A percentile compares a stretch with the other conserved stretches of the same genome.
These are phyloP conservation scores for Cheilosia soror DNA, from an alignment of 2,888 invertebrate genomes.

Conservation along the genomic window DNA sequence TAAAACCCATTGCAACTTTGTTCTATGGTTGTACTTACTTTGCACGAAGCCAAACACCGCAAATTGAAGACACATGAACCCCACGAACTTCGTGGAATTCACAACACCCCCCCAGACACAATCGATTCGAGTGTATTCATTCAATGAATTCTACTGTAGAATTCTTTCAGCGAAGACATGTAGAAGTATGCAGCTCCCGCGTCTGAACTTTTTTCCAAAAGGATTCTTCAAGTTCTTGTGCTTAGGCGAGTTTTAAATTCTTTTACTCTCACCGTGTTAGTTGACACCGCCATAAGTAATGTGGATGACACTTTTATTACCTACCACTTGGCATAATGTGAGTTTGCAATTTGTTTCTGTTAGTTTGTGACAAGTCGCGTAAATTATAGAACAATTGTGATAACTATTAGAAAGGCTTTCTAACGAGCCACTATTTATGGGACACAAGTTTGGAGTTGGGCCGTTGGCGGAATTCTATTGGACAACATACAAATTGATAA, in stretches of 20 bases:
- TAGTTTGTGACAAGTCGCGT: slow-evolving; percentile 42
- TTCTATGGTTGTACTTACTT: slow-evolving; percentile 1
- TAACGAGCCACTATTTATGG: slow-evolving; percentile 1
- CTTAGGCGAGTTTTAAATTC: slow-evolving; percentile 51
- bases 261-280: slow-evolving; percentile 43
- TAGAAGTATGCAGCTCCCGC: background rate
- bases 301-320: slow-evolving; percentile 64
- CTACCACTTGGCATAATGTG: slow-evolving; percentile 50
- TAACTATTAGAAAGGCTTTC: background rate
- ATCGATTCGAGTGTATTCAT: slow-evolving; percentile 46
- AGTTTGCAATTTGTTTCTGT: slow-evolving; percentile 55
- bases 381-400: slow-evolving; percentile 15
- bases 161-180: background rate
- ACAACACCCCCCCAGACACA: slow-evolving; percentile 37
- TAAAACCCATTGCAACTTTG: background rate
- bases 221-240: slow-evolving; percentile 45
- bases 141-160: slow-evolving; percentile 30
- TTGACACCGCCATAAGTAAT: slow-evolving; percentile 46
- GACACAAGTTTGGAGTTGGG: background rate
- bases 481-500: too few relatives aligned
- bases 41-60: slow-evolving; percentile 9
- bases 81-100: slow-evolving; percentile 58
- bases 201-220: slow-evolving; percentile 43
- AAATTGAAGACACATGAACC: slow-evolving; percentile 57
- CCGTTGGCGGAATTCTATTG: background rate